Conservation (phyloP, 2,888 invertebrate genomes). For the Andrena trimmerana region DNA sequence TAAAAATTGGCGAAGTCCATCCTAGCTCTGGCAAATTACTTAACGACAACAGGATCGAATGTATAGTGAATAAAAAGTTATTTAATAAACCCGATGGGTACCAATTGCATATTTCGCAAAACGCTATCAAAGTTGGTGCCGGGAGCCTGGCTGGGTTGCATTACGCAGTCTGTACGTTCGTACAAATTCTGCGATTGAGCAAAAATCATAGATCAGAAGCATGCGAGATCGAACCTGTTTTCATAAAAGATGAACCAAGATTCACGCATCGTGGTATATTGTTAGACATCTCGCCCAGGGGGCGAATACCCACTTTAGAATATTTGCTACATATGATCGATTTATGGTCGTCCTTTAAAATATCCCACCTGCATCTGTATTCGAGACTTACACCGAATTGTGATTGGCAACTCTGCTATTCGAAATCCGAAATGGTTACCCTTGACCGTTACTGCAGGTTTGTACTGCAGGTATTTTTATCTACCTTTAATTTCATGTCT, state of each 20-base stretch:
- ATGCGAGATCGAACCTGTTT: slow-evolving; percentile 83
- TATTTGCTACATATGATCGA: slow-evolving; percentile 86
- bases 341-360: slow-evolving; percentile 86
- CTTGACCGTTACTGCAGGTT: slow-evolving; percentile 86
- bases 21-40: slow-evolving; percentile 82
- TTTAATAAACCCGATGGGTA: slow-evolving; percentile 86
- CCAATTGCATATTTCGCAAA: slow-evolving; percentile 86
- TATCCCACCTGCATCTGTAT: slow-evolving; percentile 86
- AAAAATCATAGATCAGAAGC: slow-evolving; percentile 78
- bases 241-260: slow-evolving; percentile 87
- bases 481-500: slow-evolving; percentile 7
- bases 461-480: slow-evolving; percentile 23
- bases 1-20: slow-evolving; percentile 85
- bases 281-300: slow-evolving; percentile 87
- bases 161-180: slow-evolving; percentile 87
- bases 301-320: slow-evolving; percentile 86
- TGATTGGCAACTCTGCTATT: slow-evolving; percentile 85
- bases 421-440: slow-evolving; percentile 86
- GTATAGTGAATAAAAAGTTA: slow-evolving; percentile 86
- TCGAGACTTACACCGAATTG: slow-evolving; percentile 84
- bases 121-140: slow-evolving; percentile 86
- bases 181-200: slow-evolving; percentile 86
- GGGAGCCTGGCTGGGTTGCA: slow-evolving; percentile 87
- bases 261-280: slow-evolving; percentile 87
- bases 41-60: slow-evolving; percentile 85